A percentile compares a stretch with the other conserved stretches of the same genome.
Evolutionary conservation across 2,888 invertebrate genomes (phyloP).

Genomic region (Coecobrya sp.): DNA sequence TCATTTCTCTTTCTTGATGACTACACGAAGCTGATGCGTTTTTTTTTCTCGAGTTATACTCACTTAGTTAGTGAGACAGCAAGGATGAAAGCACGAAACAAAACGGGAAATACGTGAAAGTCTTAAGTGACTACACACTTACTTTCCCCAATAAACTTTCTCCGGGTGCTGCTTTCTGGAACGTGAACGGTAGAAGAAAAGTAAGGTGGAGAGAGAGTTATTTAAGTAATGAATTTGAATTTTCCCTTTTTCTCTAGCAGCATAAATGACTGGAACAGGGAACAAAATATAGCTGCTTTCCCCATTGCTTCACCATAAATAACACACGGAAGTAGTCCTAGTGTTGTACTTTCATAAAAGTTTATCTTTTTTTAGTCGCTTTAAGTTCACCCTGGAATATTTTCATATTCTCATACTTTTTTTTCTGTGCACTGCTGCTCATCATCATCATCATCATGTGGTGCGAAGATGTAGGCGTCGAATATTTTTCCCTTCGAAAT

Average conservation of each 20-base stretch:
- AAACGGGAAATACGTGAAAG: conserved; percentile 8
- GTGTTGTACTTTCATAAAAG: too few relatives aligned
- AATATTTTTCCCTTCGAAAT: too few relatives aligned
- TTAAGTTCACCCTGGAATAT: too few relatives aligned
- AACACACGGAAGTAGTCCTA: too few relatives aligned
- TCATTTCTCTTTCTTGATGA: too few relatives aligned
- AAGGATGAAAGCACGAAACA: conserved; percentile 19
- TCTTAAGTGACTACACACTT: conserved; percentile 3
- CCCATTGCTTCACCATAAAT: too few relatives aligned
- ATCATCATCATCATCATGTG: too few relatives aligned
- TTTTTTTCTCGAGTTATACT: background rate
- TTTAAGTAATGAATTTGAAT: conserved; percentile 62
- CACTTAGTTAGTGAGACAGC: background rate
- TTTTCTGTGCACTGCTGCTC: too few relatives aligned
- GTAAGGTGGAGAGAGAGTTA: conserved; percentile 5
- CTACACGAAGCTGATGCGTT: background rate
- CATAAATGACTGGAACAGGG: background rate
- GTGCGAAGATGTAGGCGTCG: too few relatives aligned
- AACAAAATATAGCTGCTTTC: background rate
- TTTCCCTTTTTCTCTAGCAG: background rate
- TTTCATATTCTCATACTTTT: too few relatives aligned
- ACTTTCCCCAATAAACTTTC: background rate
- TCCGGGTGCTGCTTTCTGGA: background rate
- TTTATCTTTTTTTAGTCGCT: too few relatives aligned
- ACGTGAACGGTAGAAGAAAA: background rate